These are phyloP conservation scores for Pyrgus malvae DNA, from an alignment of 2,888 invertebrate genomes.

Conservation along the genomic window DNA sequence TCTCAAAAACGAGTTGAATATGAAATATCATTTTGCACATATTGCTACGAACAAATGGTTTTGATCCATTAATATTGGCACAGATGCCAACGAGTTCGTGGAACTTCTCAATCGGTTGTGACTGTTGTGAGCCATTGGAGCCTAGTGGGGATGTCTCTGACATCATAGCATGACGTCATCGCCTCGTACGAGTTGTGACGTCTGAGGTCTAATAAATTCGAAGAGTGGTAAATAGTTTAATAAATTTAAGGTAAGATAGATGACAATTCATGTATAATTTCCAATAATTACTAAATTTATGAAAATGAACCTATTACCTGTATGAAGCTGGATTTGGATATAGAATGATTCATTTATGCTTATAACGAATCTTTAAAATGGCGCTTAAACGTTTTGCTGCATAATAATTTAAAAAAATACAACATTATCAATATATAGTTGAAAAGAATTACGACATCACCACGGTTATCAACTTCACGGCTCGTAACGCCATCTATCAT, in stretches of 20 bases:
- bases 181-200: constrained; percentile 54
- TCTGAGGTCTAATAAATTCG: constrained; percentile 34
- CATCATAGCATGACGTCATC: constrained; percentile 67
- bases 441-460: constrained; percentile 4
- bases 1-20: constrained; percentile 17
- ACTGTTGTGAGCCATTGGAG: constrained; percentile 33
- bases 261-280: background rate
- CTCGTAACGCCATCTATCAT: constrained; percentile 53
- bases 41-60: constrained; percentile 9
- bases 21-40: constrained; percentile 14
- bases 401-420: too few relatives aligned
- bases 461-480: constrained; percentile 10
- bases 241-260: background rate
- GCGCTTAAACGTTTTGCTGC: too few relatives aligned
- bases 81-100: constrained; percentile 50
- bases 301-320: too few relatives aligned
- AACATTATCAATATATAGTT: background rate
- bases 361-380: too few relatives aligned
- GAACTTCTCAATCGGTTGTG: constrained; percentile 48
- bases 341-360: too few relatives aligned
- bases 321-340: too few relatives aligned
- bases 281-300: too few relatives aligned
- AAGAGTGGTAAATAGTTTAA: background rate
- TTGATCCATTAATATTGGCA: constrained; percentile 37
- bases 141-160: constrained; percentile 44